These are phyloP conservation scores for Mesitornis unicolor DNA, from an alignment of 2,113 vertebrate genomes.

Conservation along the genomic window DNA sequence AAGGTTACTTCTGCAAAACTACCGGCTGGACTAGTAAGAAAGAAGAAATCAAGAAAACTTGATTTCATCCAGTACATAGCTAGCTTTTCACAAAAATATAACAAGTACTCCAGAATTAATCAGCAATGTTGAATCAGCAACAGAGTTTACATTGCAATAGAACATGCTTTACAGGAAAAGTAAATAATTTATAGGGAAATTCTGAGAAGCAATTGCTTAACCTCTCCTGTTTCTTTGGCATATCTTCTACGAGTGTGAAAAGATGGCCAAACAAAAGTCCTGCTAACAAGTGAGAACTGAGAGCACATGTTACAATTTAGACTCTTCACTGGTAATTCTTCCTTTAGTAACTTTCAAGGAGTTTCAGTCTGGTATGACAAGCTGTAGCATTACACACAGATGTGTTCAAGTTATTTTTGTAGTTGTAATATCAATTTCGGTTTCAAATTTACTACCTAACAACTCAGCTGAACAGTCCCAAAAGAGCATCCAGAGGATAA, in stretches of 20 bases:
- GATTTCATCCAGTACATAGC: not conserved
- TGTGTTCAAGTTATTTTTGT: not conserved
- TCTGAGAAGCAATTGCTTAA: not conserved
- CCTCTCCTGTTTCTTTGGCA: accelerated
- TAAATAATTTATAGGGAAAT: not conserved
- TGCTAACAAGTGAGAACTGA: not conserved
- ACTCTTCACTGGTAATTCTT: not conserved
- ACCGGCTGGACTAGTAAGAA: not conserved
- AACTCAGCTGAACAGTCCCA: not conserved
- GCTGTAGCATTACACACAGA: not conserved
- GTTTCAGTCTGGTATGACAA: not conserved
- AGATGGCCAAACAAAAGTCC: not conserved
- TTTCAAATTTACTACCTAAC: not conserved
- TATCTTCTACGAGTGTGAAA: not conserved
- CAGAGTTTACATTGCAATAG: not conserved
- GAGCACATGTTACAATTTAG: not conserved
- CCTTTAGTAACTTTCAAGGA: not conserved
- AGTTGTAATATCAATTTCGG: not conserved
- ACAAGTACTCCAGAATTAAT: not conserved
- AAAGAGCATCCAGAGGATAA: not conserved
- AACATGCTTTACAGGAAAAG: not conserved
- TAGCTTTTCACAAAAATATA: not conserved
- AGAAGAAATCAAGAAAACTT: too few relatives aligned
- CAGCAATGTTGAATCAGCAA: not conserved
- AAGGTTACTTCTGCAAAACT: not conserved